Percentiles rank a stretch among this genome's conserved stretches.
phyloP scores from a whole-genome alignment of 2,888 invertebrate species.

The Scaptomyza polygonia region DNA sequence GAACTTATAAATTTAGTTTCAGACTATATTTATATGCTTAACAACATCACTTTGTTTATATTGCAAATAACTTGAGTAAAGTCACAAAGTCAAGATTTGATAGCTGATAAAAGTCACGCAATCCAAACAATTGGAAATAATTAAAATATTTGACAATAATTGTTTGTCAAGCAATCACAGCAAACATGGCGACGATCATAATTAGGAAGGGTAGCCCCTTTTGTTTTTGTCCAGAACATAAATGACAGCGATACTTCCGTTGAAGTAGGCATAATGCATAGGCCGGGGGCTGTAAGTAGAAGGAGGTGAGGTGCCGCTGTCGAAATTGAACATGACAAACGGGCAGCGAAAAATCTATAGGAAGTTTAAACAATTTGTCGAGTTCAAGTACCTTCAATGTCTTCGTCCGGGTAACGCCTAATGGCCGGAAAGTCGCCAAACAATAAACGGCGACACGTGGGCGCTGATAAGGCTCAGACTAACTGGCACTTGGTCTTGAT shows the following conservation, averaged over 20 bases:
- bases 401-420: slow-evolving; percentile 54
- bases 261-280: slow-evolving; percentile 2
- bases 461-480: slow-evolving; percentile 66
- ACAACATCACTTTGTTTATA: too few species aligned
- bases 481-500: neutral
- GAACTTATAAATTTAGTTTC: neutral
- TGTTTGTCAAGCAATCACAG: slow-evolving; percentile 22
- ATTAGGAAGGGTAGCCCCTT: slow-evolving; percentile 36
- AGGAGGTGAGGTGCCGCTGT: slow-evolving; percentile 46
- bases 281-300: slow-evolving; percentile 7
- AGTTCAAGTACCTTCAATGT: neutral
- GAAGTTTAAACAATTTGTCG: slow-evolving; percentile 64
- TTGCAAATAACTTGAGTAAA: too few species aligned
- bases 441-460: slow-evolving; percentile 73
- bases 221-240: slow-evolving; percentile 48
- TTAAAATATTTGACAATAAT: slow-evolving; percentile 74
- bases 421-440: slow-evolving; percentile 74
- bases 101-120: slow-evolving; percentile 48
- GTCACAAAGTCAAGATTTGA: too few species aligned
- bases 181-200: slow-evolving; percentile 56
- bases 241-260: slow-evolving; percentile 73
- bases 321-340: slow-evolving; percentile 44
- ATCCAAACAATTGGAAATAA: slow-evolving; percentile 67
- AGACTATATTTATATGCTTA: too few species aligned
- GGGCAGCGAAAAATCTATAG: slow-evolving; percentile 44